Evolutionary conservation across 2,888 invertebrate species (phyloP).

Genomic region (Drosophila niveifrons): DNA sequence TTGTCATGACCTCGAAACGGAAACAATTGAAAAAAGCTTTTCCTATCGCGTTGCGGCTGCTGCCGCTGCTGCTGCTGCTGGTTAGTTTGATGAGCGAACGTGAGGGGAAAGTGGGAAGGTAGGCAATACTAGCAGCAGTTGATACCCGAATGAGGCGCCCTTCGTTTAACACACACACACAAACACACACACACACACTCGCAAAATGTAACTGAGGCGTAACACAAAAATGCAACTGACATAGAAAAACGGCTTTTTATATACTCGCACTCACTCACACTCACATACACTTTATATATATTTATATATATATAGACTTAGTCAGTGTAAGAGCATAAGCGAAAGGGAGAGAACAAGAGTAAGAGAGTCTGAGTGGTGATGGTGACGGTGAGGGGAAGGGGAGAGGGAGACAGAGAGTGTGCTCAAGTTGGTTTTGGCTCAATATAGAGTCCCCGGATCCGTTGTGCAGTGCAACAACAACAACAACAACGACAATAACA

Average conservation of each 20-base stretch:
- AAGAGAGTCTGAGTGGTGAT: background rate
- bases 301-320: conserved; percentile 5
- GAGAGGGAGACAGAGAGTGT: background rate
- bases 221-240: conserved; percentile 77
- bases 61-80: conserved; percentile 29
- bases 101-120: background rate
- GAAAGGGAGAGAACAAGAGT: too few relatives aligned
- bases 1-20: conserved; percentile 81
- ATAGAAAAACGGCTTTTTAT: conserved; percentile 76
- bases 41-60: conserved; percentile 71
- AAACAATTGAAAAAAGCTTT: conserved; percentile 81
- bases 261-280: conserved; percentile 32
- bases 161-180: conserved; percentile 24
- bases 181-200: conserved; percentile 16
- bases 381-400: background rate
- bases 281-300: conserved; percentile 1
- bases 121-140: conserved; percentile 5
- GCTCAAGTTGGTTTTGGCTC: conserved; percentile 54
- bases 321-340: background rate
- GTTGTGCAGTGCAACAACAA: conserved; percentile 61
- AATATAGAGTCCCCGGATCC: conserved; percentile 46
- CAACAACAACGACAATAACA: conserved; percentile 49
- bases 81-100: background rate
- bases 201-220: conserved; percentile 62
- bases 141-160: conserved; percentile 27